phyloP scores from a whole-genome alignment of 2,797 vertebrate genomes.

The Enteromius radiatus region DNA sequence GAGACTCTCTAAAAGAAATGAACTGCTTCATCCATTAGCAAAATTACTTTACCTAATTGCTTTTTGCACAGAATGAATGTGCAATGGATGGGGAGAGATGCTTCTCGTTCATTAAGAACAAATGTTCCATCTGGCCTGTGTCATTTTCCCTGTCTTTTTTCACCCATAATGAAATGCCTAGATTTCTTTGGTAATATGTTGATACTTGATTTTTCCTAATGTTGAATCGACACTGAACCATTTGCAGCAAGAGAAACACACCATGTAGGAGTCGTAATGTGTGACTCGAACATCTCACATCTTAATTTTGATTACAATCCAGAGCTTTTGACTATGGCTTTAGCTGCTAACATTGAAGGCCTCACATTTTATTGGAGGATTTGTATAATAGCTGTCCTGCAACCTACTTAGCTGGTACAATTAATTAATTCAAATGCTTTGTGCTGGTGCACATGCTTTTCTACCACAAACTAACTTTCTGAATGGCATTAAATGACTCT shows the following conservation, averaged over 20 bases:
- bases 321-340: neutral
- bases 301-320: constrained; percentile 25
- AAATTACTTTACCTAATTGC: constrained; percentile 66
- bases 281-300: constrained; percentile 8
- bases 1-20: constrained; percentile 64
- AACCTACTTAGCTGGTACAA: neutral
- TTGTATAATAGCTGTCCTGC: neutral
- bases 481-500: constrained; percentile 1
- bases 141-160: constrained; percentile 44
- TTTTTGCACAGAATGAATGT: constrained; percentile 65
- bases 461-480: constrained; percentile 16
- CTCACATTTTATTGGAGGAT: neutral
- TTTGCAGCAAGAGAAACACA: neutral
- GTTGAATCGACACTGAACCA: constrained; percentile 29
- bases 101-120: constrained; percentile 62
- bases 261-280: neutral
- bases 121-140: constrained; percentile 63
- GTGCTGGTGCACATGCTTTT: constrained; percentile 2
- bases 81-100: constrained; percentile 62
- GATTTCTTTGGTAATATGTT: constrained; percentile 48
- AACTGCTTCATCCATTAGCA: constrained; percentile 67
- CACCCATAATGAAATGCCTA: constrained; percentile 51
- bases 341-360: neutral
- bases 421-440: neutral
- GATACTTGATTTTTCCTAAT: constrained; percentile 44